A percentile compares a stretch with the other conserved stretches of the same genome.
Evolutionary conservation across 2,888 invertebrate genomes (phyloP).

Genomic region (Lasioglossum malachurum): DNA sequence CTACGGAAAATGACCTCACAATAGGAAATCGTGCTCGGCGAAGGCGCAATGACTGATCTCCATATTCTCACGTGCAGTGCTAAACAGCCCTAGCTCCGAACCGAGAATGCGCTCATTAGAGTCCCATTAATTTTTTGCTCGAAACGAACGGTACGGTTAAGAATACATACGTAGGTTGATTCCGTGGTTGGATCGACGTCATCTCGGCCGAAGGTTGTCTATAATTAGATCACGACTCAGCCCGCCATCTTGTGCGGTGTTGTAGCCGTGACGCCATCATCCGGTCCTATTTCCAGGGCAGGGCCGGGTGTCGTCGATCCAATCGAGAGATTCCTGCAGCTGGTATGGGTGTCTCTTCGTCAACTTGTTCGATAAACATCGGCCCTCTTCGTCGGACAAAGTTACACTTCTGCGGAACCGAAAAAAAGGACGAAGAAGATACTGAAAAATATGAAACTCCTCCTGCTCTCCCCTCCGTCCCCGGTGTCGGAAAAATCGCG

Average conservation of each 20-base stretch:
- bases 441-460: constrained; percentile 16
- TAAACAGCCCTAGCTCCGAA: neutral
- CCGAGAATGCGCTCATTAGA: neutral
- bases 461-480: neutral
- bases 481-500: neutral
- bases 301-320: constrained; percentile 35
- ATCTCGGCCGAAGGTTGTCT: constrained; percentile 50
- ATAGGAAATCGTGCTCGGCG: neutral
- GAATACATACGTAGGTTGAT: neutral
- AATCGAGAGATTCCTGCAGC: constrained; percentile 36
- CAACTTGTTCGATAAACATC: neutral
- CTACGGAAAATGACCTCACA: neutral
- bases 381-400: neutral
- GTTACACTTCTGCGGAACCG: neutral
- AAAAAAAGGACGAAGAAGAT: neutral
- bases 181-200: neutral
- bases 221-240: constrained; percentile 71
- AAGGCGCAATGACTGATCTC: neutral
- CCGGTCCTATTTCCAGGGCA: constrained; percentile 48
- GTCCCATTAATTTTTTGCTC: neutral
- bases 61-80: neutral
- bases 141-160: neutral
- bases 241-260: constrained; percentile 58
- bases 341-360: neutral
- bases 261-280: constrained; percentile 63